Base-by-base conservation (phyloP, 30 jellyfish, hydroid and myxozoan species). In the Rhopilema esculentum region DNA sequence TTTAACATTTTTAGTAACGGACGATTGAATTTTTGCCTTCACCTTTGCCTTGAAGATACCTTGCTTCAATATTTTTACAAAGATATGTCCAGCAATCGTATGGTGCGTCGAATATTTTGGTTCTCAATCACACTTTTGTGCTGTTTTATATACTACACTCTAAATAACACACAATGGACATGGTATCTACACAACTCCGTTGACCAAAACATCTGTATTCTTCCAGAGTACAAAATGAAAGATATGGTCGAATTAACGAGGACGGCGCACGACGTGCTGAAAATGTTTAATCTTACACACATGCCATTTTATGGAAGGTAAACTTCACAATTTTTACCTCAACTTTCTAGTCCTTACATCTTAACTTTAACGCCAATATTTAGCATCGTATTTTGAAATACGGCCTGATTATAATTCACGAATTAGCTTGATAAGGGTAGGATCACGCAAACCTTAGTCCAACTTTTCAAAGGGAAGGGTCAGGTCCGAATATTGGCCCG, bases 301-400 rank as follows among this genome's bases (percentile, higher is more conserved):
- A 78, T 78, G 88, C 88, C 88, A 18, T 78, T 78, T 78, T 78
- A 78, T 62, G 88, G 88, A 78, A 78, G 88, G 88, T 78, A 76
- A 24, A 32, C 0, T 8, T 75, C 4, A 48, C 69, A 30, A 15
- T 0, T 18, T 24, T 0, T 28, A 2, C 12, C 57, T 40, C 57
- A 12, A 40, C 57, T 40, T n/a, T n/a, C n/a, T 40, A 40, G 12
- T 40, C 57, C 6, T 40, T 40, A n/a, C n/a, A n/a, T n/a, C n/a
- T n/a, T n/a, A n/a, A n/a, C n/a, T n/a, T n/a, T n/a, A n/a, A n/a
- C n/a, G n/a, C n/a, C n/a, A n/a, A n/a, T n/a, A n/a, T n/a, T n/a
- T n/a, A n/a, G n/a, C n/a, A n/a, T n/a, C n/a, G n/a, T n/a, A n/a
- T n/a, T n/a, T n/a, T n/a, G n/a, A n/a, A n/a, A n/a, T n/a, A n/a